These are phyloP conservation scores for Noctua janthe DNA, from an alignment of 2,888 invertebrate genomes.

Conservation along the genomic window DNA sequence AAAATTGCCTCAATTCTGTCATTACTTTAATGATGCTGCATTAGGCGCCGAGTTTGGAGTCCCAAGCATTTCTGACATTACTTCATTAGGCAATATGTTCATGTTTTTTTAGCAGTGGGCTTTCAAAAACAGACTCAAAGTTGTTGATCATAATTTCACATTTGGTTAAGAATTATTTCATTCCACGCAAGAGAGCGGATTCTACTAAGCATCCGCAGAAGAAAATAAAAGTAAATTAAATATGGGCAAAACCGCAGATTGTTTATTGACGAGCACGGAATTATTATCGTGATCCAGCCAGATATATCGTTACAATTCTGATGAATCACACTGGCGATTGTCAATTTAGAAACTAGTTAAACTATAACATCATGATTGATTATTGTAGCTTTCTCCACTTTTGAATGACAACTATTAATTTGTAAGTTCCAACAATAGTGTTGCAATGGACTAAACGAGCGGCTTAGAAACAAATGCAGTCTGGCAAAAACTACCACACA, in stretches of 20 bases:
- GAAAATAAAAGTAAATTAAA: neutral
- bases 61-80: neutral
- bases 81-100: neutral
- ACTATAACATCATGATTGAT: conserved; percentile 22
- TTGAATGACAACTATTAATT: conserved; percentile 7
- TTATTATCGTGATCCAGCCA: conserved; percentile 14
- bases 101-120: neutral
- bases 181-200: neutral
- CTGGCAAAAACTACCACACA: conserved; percentile 2
- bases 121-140: neutral
- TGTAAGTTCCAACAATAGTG: conserved; percentile 6
- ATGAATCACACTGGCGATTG: conserved; percentile 29
- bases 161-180: neutral
- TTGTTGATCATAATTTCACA: neutral
- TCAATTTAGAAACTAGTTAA: conserved; percentile 41
- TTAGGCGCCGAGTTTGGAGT: conserved; percentile 13
- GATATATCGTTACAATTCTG: conserved; percentile 37
- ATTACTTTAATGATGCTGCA: conserved; percentile 48
- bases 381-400: conserved; percentile 37
- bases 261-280: neutral
- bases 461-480: conserved; percentile 17
- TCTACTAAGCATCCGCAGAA: neutral
- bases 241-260: conserved; percentile 1
- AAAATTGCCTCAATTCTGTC: conserved; percentile 29
- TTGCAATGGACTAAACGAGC: conserved; percentile 8